phyloP scores from a whole-genome alignment of 1,140 invertebrate genomes.

The Danaus melanippus region DNA sequence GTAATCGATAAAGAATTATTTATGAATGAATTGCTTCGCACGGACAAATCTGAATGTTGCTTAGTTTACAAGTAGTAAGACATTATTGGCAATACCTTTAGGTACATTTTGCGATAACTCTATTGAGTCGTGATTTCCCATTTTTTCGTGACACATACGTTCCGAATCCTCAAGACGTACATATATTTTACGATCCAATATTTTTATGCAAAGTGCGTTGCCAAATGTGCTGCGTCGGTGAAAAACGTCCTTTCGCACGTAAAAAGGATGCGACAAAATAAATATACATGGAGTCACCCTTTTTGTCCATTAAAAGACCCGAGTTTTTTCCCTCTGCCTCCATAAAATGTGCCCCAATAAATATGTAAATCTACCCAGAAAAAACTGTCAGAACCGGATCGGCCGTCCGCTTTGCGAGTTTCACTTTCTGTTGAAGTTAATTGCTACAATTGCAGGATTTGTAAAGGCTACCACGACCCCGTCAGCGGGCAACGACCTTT shows the following conservation, averaged over 20 bases:
- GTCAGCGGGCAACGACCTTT: slow-evolving; percentile 43
- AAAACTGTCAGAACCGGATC: slow-evolving; percentile 38
- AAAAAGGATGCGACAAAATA: slow-evolving; percentile 71
- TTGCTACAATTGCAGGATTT: slow-evolving; percentile 59
- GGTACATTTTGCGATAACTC: too few relatives aligned
- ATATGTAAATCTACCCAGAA: slow-evolving; percentile 69
- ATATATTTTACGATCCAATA: slow-evolving; percentile 64
- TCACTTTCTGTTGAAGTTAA: slow-evolving; percentile 63
- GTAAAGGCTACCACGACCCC: slow-evolving; percentile 28
- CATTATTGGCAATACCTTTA: too few relatives aligned
- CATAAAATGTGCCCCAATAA: slow-evolving; percentile 71
- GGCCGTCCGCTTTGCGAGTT: slow-evolving; percentile 48
- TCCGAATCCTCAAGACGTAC: slow-evolving; percentile 45
- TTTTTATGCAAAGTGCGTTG: slow-evolving; percentile 70
- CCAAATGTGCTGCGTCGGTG: slow-evolving; percentile 63
- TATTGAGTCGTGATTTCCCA: too few relatives aligned
- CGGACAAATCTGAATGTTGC: too few relatives aligned
- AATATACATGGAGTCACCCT: slow-evolving; percentile 69
- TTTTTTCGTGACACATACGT: slow-evolving; percentile 43
- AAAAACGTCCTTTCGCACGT: slow-evolving; percentile 67
- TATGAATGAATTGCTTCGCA: too few relatives aligned
- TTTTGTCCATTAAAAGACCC: slow-evolving; percentile 69
- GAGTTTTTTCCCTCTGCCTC: slow-evolving; percentile 61
- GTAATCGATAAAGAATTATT: too few relatives aligned
- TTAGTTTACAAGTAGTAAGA: too few relatives aligned